Evolutionary conservation across 1,140 invertebrate species (phyloP), one percentile per base, ranked within the genome.

Genomic region (Rhagoletis pomonella): DNA sequence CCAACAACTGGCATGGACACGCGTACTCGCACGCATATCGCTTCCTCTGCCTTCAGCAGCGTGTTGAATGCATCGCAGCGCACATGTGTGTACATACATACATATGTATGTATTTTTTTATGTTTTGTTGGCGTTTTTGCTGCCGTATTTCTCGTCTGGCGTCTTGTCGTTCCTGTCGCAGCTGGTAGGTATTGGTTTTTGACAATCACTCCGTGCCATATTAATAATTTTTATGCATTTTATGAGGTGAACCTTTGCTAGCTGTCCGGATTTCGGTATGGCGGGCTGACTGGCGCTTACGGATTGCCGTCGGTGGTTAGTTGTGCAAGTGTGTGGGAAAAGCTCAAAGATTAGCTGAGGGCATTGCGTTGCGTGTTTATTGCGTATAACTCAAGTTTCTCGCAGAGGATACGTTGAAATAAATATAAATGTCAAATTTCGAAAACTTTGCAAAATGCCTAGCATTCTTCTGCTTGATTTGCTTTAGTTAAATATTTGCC

Each of bases 401-500:
- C 42, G 10, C 77, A 42, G 55, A 87, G 58, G 10, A 85, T 87
- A 58, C 65, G 64, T 64, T 87, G 87, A 87, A 85, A 87, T 87
- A 87, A 87, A 87, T 87, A 87, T 87, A 87, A 85, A 87, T 85
- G 87, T 87, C 87, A 87, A 87, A 87, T 85, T 81, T 81, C 55
- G 19, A 62, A 55, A 81, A 47, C 9, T 62, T 62, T 50, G 42
- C 12, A 14, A 73, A 6, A 10, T 73, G 12, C 42, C 17, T 19
- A 47, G 69, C 14, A 7, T 42, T 73, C 47, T 73, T 73, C 12
- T 73, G 44, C n/a, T 73, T 73, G 10, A 17, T n/a, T 73, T 17
- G n/a, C 14, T 73, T 55, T 55, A 5, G 50, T 10, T 55, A 7
- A 55, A 55, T 55, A 55, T 55, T 55, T 55, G 10, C 50, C 5